Base-by-base conservation (phyloP, 2,888 invertebrate genomes). In the Salpingus planirostris region DNA sequence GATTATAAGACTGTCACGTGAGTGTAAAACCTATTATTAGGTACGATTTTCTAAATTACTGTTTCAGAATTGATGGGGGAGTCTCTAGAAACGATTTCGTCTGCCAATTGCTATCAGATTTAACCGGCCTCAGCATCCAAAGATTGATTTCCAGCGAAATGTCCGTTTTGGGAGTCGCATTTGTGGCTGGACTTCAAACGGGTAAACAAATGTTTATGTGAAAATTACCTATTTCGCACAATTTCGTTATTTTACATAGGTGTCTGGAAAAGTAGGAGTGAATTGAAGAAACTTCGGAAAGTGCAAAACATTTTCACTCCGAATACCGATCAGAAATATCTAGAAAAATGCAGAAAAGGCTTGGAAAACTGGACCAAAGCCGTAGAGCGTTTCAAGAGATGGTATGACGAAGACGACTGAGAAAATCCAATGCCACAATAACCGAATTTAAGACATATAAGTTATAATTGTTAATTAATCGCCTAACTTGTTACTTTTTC, bases 1-100 rank as follows among this genome's bases (percentile, higher is more conserved):
- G 67, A 36, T 74, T 74, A 78, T 24, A 59, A 63, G 22, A 65
- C 61, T 29, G 75, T 86, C 43, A 73, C 74, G 84, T 83, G 61
- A 46, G 40, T 31, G 13, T 18, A 7, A 3, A 12, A 29, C 11
- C 10, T 29, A 11, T 29, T 29, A n/a, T n/a, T n/a, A n/a, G n/a
- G 22, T 27, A 7, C 4, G n/a, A 13, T 23, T 2, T 13, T 14
- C 4, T 5, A 8, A 15, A 7, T 11, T 36, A 14, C 4, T 26
- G 26, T 67, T 68, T 4, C 62, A 93, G 95, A 54, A 75, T 91
- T 38, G 91, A 95, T 62, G 96, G 96, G 2, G 96, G 96, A n/a
- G 92, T 96, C n/a, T 83, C 92, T 0, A 79, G 78, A 42, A 96
- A 93, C 62, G 80, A 92, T 64, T 96, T 96, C 57, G 70, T 96